phyloP scores from a whole-genome alignment of 2,888 invertebrate genomes.

The Clusia tigrina region DNA sequence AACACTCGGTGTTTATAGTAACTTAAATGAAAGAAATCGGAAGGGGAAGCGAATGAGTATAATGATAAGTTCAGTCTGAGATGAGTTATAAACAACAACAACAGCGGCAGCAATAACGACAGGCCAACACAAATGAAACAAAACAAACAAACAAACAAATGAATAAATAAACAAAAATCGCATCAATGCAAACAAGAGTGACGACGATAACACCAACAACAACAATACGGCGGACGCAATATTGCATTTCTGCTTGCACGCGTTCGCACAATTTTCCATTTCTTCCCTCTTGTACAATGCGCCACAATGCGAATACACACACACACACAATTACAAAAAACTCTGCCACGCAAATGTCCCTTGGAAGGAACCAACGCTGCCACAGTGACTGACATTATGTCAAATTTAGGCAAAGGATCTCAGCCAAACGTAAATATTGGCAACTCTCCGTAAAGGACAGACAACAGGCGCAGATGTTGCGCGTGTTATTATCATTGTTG shows the following conservation, averaged over 20 bases:
- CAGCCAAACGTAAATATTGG: too few species aligned
- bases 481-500: too few species aligned
- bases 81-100: constrained; percentile 9
- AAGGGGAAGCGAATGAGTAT: neutral
- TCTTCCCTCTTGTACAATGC: constrained; percentile 5
- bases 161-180: constrained; percentile 25
- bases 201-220: constrained; percentile 13
- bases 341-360: neutral
- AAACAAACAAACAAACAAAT: constrained; percentile 9
- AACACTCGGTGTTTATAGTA: constrained; percentile 12
- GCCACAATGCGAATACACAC: too few species aligned
- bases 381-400: neutral
- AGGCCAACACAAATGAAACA: neutral
- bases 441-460: too few species aligned
- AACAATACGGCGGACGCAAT: constrained; percentile 22
- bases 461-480: too few species aligned
- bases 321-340: neutral
- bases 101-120: constrained; percentile 15
- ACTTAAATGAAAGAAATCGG: constrained; percentile 14
- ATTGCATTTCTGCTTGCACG: constrained; percentile 31
- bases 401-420: too few species aligned
- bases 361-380: neutral
- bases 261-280: constrained; percentile 28
- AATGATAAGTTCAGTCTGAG: too few species aligned
- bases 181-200: constrained; percentile 26